Base-by-base conservation (phyloP, 2,888 invertebrate genomes). In the Argyresthia goedartella region DNA sequence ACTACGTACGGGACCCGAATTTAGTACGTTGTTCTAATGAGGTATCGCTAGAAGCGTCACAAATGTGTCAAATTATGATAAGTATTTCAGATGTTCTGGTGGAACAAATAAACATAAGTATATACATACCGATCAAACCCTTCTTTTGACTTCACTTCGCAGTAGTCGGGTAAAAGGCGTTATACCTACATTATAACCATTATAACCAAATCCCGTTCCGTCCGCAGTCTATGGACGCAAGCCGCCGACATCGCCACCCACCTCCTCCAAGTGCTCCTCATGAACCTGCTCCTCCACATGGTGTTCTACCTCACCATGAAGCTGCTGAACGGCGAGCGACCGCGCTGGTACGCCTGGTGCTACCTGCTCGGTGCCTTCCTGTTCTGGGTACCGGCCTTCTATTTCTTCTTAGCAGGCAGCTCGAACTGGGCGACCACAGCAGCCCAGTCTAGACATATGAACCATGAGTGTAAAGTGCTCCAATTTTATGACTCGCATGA, bases 301-400 rank as follows among this genome's bases (percentile, higher is more conserved):
- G 75, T 89, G 59, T 95, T 94, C 81, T 97, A 96, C 80, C 91
- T 96, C 54, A 72, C 89, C 51, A 95, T 96, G 95, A 97, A 97
- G 91, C 73, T 92, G 60, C 82, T 91, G 53, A 88, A 92, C 67
- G 86, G 89, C 61, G 95, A 96, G 79, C 87, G 87, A 25, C 72
- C 70, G 66, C 81, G 84, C 63, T 81, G 82, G 60, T 89, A 93
- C 70, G 89, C 93, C 0, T 76, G 89, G 66, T 69, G 89, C 54
- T 92, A 91, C 73, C 89, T 95, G 53, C 63, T 88, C 10, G 75
- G 91, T 42, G 91, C 94, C 10, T 73, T 89, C 36, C 64, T 89
- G 4, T 88, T 91, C 49, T 96, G 96, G 92, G 85, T 73, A 47
- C 88, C 91, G 42, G 90, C 93, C 2, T 82, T 94, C 57, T 92